Conservation (phyloP, 2,888 invertebrate species). For the Drosophila setosimentum region DNA sequence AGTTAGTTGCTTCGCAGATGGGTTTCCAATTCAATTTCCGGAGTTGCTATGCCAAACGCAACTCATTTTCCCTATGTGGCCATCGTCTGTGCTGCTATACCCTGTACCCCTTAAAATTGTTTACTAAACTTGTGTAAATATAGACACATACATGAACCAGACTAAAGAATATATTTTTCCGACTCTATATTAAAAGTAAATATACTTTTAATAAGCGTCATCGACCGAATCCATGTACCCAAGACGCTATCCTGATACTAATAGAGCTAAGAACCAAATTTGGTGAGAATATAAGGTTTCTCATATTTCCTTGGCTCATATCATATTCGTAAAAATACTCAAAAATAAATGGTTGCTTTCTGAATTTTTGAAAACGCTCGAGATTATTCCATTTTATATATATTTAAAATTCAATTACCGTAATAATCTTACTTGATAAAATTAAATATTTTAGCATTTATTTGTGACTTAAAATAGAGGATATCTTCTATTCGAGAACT, state of each 20-base stretch:
- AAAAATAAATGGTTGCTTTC: not conserved
- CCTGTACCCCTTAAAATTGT: not conserved
- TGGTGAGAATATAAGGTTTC: not conserved
- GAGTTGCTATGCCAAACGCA: slow-evolving; percentile 48
- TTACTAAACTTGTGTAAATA: not conserved
- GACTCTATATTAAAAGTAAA: not conserved
- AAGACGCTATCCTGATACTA: not conserved
- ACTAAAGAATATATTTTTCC: not conserved
- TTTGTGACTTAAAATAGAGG: not conserved
- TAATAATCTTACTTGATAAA: not conserved
- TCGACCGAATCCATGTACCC: not conserved
- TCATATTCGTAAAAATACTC: not conserved
- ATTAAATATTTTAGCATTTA: not conserved
- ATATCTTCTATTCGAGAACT: not conserved
- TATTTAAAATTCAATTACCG: not conserved
- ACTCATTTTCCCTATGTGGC: slow-evolving; percentile 56
- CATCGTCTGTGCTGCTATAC: slow-evolving; percentile 2
- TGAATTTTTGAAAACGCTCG: not conserved
- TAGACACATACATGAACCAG: not conserved
- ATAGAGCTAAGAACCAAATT: not conserved
- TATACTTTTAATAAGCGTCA: not conserved
- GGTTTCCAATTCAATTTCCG: slow-evolving; percentile 46
- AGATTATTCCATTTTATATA: not conserved
- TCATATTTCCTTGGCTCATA: not conserved
- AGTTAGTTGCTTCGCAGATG: slow-evolving; percentile 66